Evolutionary conservation across 2,888 invertebrate species (phyloP).

Genomic region (Drosophila pegasa): DNA sequence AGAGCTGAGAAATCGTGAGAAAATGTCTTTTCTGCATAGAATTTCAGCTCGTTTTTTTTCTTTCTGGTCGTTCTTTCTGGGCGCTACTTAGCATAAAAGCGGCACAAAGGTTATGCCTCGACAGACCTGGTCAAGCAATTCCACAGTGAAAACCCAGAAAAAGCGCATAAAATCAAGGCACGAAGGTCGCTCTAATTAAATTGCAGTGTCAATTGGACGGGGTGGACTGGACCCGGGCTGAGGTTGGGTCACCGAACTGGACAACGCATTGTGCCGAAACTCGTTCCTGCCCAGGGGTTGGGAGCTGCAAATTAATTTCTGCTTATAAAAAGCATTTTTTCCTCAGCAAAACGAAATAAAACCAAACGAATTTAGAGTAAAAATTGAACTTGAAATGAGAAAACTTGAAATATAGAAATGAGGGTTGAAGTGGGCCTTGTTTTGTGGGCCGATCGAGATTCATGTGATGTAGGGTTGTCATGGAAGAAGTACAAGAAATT

Average conservation of each 20-base stretch:
- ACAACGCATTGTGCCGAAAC: conserved; percentile 43
- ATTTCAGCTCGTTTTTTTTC: conserved; percentile 42
- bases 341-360: conserved; percentile 2
- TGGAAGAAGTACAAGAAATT: neutral
- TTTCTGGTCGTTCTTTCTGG: conserved; percentile 25
- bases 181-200: conserved; percentile 80
- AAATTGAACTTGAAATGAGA: conserved; percentile 8
- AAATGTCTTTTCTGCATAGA: conserved; percentile 65
- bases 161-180: conserved; percentile 57
- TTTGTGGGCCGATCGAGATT: neutral
- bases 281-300: conserved; percentile 38
- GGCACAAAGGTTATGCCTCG: conserved; percentile 71
- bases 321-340: conserved; percentile 37
- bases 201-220: conserved; percentile 76
- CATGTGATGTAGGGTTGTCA: neutral
- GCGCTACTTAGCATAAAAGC: conserved; percentile 63
- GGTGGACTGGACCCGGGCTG: conserved; percentile 17
- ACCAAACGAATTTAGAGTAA: conserved; percentile 9
- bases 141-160: conserved; percentile 51
- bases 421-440: conserved; percentile 2
- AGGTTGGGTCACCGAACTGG: conserved; percentile 56
- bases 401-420: conserved; percentile 14
- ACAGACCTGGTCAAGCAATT: conserved; percentile 72
- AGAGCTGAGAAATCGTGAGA: conserved; percentile 75
- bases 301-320: conserved; percentile 17